Evolutionary conservation across 1,140 invertebrate species (phyloP).

Genomic region (Lanistes nyassanus): DNA sequence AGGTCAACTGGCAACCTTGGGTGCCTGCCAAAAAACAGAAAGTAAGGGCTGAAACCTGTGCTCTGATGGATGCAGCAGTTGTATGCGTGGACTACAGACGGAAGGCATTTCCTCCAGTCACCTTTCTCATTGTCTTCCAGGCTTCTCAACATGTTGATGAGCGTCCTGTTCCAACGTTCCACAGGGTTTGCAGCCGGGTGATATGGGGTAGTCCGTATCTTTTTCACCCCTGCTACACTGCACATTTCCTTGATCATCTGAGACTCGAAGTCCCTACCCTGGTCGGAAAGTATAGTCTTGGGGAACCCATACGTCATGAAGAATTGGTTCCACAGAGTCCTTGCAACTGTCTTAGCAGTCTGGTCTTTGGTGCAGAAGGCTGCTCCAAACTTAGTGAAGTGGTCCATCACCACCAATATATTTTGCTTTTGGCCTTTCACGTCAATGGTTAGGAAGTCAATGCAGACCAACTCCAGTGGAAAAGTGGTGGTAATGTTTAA

Average conservation of each 20-base stretch:
- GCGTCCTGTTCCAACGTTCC: slow-evolving; percentile 28
- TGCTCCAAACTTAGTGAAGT: no score
- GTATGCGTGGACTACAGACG: slow-evolving; percentile 14
- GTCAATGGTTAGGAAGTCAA: slow-evolving; percentile 17
- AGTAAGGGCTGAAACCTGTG: slow-evolving; percentile 9
- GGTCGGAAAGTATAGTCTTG: no score
- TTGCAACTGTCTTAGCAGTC: no score
- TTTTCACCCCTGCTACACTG: background rate
- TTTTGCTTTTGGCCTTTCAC: slow-evolving; percentile 16
- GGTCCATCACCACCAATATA: slow-evolving; percentile 5
- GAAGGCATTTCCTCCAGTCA: slow-evolving; percentile 17
- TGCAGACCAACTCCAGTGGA: slow-evolving; percentile 4
- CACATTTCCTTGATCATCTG: background rate
- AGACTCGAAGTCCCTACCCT: slow-evolving; percentile 27
- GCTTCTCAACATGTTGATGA: slow-evolving; percentile 30
- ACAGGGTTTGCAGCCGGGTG: slow-evolving; percentile 24
- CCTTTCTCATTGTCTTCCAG: slow-evolving; percentile 25
- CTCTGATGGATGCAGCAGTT: no score
- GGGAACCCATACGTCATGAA: slow-evolving; percentile 27
- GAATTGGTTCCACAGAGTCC: no score
- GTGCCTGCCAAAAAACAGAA: slow-evolving; percentile 26
- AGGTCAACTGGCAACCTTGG: no score
- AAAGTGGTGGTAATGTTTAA: background rate
- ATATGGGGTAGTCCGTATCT: slow-evolving; percentile 35
- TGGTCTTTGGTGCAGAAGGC: no score